Base-by-base conservation (phyloP, 2,797 vertebrate species). In the Lateolabrax maculatus region DNA sequence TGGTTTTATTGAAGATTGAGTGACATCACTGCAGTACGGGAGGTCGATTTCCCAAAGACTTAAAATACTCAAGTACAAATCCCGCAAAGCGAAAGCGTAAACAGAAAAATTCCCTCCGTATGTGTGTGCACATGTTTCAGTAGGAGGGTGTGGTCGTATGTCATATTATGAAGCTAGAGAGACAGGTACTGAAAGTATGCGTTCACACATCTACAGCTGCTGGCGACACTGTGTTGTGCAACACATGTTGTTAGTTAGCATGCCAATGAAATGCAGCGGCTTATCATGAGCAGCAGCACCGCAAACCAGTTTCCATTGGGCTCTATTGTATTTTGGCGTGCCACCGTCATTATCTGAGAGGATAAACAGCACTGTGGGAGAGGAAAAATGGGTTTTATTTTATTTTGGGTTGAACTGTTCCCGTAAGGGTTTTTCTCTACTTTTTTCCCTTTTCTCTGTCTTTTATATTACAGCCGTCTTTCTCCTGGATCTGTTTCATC, bases 21-120 rank as follows among this genome's bases (percentile, higher is more conserved):
- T 63, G 65, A 48, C 62, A 64, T 46, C 19, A 16, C 60, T 13
- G 56, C 72, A 2, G 49, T 10, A 60, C 81, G 81, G 89, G 86
- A 80, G 88, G 77, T 68, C 36, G 9, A 23, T 52, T 77, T 87
- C 84, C 66, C 77, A 80, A 71, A 85, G 58, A 73, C 37, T 71
- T 18, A 44, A 31, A 18, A 9, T 7, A 23, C 53, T 73, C 15
- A 10, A 15, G 49, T 27, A 13, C 0, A 74, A 78, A 77, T 69
- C 67, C 72, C 34, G 19, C 62, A 13, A 25, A 58, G 25, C 9
- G 80, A 57, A 67, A 58, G 70, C 58, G 65, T 73, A 76, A 88
- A 86, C 71, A 74, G 18, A 37, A 21, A 46, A 21, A 46, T 60
- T 68, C 36, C 56, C 25, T 4, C 1, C 19, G 43, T 19, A 16